Conservation (phyloP, 2,113 vertebrate species). For the Phainopepla nitens region DNA sequence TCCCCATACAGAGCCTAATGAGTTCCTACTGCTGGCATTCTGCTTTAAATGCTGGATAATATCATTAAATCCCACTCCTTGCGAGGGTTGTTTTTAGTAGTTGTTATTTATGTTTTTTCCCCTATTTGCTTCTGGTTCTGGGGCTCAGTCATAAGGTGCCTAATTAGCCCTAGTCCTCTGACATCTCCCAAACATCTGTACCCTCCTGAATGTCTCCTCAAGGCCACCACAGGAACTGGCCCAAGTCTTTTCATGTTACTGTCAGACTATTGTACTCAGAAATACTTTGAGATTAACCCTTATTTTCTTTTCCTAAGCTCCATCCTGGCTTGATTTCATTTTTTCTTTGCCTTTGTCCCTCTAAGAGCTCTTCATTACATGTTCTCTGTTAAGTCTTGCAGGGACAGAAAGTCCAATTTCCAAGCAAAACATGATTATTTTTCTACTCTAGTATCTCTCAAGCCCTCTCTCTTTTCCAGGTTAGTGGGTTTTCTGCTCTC, state of each 20-base stretch:
- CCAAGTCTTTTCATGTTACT: neutral
- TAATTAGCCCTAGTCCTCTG: neutral
- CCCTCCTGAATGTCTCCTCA: neutral
- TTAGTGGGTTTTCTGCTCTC: neutral
- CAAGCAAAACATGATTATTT: neutral
- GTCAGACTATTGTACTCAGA: neutral
- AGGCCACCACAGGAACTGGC: neutral
- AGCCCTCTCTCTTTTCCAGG: neutral
- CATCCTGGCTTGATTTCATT: neutral
- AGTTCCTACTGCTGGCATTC: slow-evolving; percentile 18
- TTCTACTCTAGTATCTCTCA: neutral
- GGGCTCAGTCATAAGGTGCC: neutral
- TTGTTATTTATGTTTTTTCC: neutral
- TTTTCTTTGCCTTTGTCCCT: neutral
- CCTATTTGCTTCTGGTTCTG: neutral
- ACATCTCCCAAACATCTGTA: neutral
- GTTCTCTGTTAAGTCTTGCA: neutral
- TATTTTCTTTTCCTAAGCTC: neutral
- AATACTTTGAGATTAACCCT: neutral
- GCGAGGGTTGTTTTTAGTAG: neutral
- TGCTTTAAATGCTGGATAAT: neutral
- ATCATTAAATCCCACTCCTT: slow-evolving; percentile 17
- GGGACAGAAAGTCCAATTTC: neutral
- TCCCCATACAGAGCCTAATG: neutral
- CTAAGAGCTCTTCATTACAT: neutral